A percentile compares a stretch with the other conserved stretches of the same genome.
Evolutionary conservation across 1,140 invertebrate genomes (phyloP).

Genomic region (Temnothorax nylanderi): DNA sequence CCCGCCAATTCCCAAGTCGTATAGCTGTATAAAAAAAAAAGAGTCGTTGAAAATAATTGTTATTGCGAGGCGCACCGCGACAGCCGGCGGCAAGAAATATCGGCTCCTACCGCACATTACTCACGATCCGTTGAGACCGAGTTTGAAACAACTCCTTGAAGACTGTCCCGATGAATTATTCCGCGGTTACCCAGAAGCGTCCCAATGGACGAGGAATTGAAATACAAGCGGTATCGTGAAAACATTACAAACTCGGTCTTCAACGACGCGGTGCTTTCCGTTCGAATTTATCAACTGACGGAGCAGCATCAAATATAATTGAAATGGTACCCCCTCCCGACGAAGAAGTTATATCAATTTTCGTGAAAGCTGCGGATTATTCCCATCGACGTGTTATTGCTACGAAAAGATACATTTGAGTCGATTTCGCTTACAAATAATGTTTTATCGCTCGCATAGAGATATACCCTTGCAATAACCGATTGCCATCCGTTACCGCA

Average conservation of each 20-base stretch:
- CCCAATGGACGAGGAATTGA: slow-evolving; percentile 43
- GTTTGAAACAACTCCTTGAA: slow-evolving; percentile 58
- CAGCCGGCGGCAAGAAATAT: slow-evolving; percentile 57
- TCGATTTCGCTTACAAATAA: slow-evolving; percentile 5
- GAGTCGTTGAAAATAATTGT: slow-evolving; percentile 55
- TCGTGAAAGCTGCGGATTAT: background rate
- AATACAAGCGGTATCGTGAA: slow-evolving; percentile 54
- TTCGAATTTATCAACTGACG: slow-evolving; percentile 31
- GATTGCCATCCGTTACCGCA: slow-evolving; percentile 38
- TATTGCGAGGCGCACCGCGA: slow-evolving; percentile 42
- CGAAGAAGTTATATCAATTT: background rate
- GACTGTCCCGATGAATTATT: slow-evolving; percentile 54
- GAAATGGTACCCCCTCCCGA: background rate
- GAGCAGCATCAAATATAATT: background rate
- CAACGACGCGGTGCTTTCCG: slow-evolving; percentile 4
- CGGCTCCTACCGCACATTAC: slow-evolving; percentile 44
- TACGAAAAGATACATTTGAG: background rate
- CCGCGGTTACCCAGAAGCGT: slow-evolving; percentile 44
- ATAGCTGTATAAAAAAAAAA: slow-evolving; percentile 15
- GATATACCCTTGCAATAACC: slow-evolving; percentile 35
- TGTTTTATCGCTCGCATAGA: slow-evolving; percentile 16
- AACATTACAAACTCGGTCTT: slow-evolving; percentile 39
- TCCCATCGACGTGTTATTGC: background rate
- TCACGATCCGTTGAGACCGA: slow-evolving; percentile 58
- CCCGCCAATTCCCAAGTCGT: slow-evolving; percentile 36